phyloP scores from a whole-genome alignment of 2,888 invertebrate species.

The Leucophenga montana region DNA sequence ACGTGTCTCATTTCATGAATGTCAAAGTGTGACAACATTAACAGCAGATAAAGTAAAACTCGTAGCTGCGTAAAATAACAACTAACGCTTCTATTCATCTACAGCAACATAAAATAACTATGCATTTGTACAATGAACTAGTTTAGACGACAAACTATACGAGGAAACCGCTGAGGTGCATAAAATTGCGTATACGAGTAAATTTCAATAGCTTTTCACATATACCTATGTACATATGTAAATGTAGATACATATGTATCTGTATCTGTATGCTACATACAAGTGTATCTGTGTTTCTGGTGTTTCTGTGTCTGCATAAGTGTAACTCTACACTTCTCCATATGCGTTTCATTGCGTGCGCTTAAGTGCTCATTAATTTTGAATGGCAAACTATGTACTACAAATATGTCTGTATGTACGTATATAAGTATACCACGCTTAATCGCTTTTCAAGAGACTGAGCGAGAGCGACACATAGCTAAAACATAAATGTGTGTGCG shows the following conservation, averaged over 20 bases:
- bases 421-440: constrained; percentile 4
- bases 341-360: constrained; percentile 50
- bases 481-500: not conserved
- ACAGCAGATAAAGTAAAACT: not conserved
- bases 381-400: constrained; percentile 53
- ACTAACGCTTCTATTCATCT: not conserved
- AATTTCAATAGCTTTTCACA: not conserved
- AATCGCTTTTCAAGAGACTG: constrained; percentile 28
- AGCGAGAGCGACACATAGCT: constrained; percentile 19
- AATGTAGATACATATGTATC: not conserved
- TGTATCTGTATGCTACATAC: not conserved
- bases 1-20: not conserved
- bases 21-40: constrained; percentile 13
- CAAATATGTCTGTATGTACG: not conserved
- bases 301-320: constrained; percentile 9
- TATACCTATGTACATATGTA: not conserved
- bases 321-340: not conserved
- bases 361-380: constrained; percentile 66
- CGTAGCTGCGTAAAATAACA: not conserved
- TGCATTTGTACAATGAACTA: not conserved
- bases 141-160: not conserved
- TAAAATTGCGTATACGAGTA: not conserved
- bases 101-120: not conserved
- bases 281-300: not conserved
- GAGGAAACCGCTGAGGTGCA: not conserved